phyloP scores from a whole-genome alignment of 2,888 invertebrate genomes.

The Siphonodentalium dalli region DNA sequence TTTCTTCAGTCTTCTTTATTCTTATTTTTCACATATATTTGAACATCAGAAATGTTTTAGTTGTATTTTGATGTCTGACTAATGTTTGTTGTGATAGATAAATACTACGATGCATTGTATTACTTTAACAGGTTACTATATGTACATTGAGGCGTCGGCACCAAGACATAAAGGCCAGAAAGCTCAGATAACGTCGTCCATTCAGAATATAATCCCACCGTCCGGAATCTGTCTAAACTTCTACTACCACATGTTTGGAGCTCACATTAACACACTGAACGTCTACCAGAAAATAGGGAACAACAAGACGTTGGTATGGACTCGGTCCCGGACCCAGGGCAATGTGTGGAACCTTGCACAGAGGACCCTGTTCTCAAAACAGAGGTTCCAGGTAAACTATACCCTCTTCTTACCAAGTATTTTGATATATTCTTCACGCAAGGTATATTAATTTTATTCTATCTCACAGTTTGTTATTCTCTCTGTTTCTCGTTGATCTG shows the following conservation, averaged over 20 bases:
- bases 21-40: too few species aligned
- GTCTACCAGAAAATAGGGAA: constrained; percentile 38
- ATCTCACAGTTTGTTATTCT: too few species aligned
- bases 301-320: constrained; percentile 43
- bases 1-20: too few species aligned
- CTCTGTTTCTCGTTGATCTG: too few species aligned
- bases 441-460: too few species aligned
- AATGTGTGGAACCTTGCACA: constrained; percentile 47
- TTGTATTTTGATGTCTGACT: too few species aligned
- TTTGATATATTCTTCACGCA: too few species aligned
- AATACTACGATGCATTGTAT: not conserved
- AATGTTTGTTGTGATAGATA: too few species aligned
- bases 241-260: constrained; percentile 62
- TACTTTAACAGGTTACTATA: constrained; percentile 43
- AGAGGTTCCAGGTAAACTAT: constrained; percentile 40
- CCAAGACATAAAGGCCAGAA: constrained; percentile 42
- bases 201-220: constrained; percentile 30
- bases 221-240: constrained; percentile 50
- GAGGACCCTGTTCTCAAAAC: constrained; percentile 34
- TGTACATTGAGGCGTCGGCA: constrained; percentile 56
- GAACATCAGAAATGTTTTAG: too few species aligned
- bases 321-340: constrained; percentile 45
- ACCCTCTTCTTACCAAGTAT: too few species aligned
- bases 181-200: constrained; percentile 39
- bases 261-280: constrained; percentile 48